These are phyloP conservation scores for Homalodisca vitripennis DNA, from an alignment of 1,140 invertebrate genomes.

Conservation along the genomic window DNA sequence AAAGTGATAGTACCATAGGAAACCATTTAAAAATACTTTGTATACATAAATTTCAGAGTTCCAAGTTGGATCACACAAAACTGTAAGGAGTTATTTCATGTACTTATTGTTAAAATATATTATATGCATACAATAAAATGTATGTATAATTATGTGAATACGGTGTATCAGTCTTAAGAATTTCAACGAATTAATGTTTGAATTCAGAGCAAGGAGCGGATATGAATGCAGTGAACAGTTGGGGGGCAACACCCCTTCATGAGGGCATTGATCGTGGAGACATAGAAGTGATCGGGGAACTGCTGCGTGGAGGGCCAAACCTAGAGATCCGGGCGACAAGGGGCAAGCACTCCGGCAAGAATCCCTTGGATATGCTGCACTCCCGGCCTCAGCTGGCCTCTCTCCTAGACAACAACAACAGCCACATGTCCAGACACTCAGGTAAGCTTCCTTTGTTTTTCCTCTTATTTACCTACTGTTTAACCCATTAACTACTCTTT, in stretches of 20 bases:
- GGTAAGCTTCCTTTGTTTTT: neutral
- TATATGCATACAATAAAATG: too few relatives aligned
- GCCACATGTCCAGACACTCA: conserved; percentile 16
- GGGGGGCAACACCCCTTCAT: conserved; percentile 61
- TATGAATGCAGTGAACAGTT: conserved; percentile 56
- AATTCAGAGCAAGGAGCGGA: conserved; percentile 55
- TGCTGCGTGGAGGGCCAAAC: conserved; percentile 59
- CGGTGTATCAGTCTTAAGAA: too few relatives aligned
- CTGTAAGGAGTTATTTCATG: too few relatives aligned
- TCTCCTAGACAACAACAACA: conserved; percentile 10
- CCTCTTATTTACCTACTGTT: too few relatives aligned
- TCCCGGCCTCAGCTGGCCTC: conserved; percentile 23
- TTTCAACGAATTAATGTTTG: too few relatives aligned
- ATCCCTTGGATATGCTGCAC: conserved; percentile 24
- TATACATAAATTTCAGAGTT: too few relatives aligned
- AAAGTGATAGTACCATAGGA: too few relatives aligned
- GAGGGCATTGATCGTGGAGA: conserved; percentile 61
- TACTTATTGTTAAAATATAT: too few relatives aligned
- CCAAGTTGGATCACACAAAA: too few relatives aligned
- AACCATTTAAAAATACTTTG: too few relatives aligned
- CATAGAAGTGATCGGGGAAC: conserved; percentile 51
- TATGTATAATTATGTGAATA: too few relatives aligned
- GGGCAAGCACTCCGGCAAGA: conserved; percentile 49
- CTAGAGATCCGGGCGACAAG: conserved; percentile 54
- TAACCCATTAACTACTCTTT: too few relatives aligned